Base-by-base conservation (phyloP, 2,113 vertebrate genomes). In the Pandion haliaetus region DNA sequence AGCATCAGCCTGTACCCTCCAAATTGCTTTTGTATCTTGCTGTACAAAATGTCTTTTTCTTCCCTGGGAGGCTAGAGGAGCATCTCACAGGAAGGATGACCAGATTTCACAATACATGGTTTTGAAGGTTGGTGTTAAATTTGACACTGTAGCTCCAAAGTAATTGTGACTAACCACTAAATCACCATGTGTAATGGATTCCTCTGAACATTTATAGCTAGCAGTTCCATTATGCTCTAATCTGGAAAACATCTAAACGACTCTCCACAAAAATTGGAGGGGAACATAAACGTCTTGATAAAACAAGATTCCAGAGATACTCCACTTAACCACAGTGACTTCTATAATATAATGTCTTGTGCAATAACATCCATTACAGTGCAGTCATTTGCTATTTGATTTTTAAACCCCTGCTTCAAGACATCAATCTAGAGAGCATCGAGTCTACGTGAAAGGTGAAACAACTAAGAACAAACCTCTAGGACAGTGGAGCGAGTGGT, bases 151-250 rank as follows among this genome's bases (percentile, higher is more conserved):
- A 89, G 66, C 81, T 95, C 93, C 70, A 49, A 91, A 93, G 93
- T 77, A 95, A 93, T 94, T 93, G 91, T 90, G 94, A 95, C 94
- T 93, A 95, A 95, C 93, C 95, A 95, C 82, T 97, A 96, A 95
- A 97, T 95, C 91, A 94, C 81, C 81, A 82, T 14, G 62, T 77
- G 91, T 85, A 97, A 95, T 88, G 78, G 95, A 93, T 93, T 95
- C 84, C 82, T 95, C 86, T 2, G 12, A 93, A 94, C 91, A 70
- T 87, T 94, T 95, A 95, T 70, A 95, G 91, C 91, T 89, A 77
- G 50, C 74, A 89, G 81, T 91, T 93, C 96, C 93, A 95, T 96
- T 95, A 94, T 76, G 89, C 54, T 66, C n/a, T 97, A 95, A 97
- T 94, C 94, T 95, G 94, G 86, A 93, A 95, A 95, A 91, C 6